phyloP scores from a whole-genome alignment of 1,140 invertebrate genomes.

The Eriosoma lanigerum region DNA sequence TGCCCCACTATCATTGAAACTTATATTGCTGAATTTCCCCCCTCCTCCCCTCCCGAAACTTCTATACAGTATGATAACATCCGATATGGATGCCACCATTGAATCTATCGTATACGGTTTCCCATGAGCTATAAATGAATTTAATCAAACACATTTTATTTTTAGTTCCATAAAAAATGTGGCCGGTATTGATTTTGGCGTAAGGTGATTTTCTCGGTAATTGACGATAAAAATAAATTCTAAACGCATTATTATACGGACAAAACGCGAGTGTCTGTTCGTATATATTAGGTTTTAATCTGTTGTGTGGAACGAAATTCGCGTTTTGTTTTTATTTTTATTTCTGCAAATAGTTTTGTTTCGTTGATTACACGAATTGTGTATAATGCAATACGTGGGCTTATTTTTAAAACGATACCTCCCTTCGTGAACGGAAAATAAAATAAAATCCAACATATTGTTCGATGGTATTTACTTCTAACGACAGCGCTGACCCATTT shows the following conservation, averaged over 20 bases:
- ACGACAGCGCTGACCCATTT: conserved; percentile 26
- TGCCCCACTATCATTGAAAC: background rate
- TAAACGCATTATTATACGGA: background rate
- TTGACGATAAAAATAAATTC: conserved; percentile 15
- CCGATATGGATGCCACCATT: background rate
- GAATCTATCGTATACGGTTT: background rate
- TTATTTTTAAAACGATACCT: background rate
- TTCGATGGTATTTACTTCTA: conserved; percentile 15
- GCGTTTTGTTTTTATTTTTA: background rate
- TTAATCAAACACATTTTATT: conserved; percentile 19
- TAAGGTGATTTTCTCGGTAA: background rate
- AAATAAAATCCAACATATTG: background rate
- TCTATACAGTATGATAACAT: too few relatives aligned
- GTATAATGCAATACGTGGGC: too few relatives aligned
- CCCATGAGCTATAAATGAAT: background rate
- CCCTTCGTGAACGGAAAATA: background rate
- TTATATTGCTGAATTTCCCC: background rate
- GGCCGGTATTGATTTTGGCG: background rate
- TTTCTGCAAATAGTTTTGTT: background rate
- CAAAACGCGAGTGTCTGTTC: too few relatives aligned
- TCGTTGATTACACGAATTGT: background rate
- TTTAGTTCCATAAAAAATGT: background rate
- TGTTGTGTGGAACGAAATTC: background rate
- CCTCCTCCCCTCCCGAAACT: too few relatives aligned
- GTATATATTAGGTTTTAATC: conserved; percentile 13